Percentiles rank a stretch among this genome's conserved stretches.
phyloP scores from a whole-genome alignment of 2,888 invertebrate genomes.

The Dasypolia templi region DNA sequence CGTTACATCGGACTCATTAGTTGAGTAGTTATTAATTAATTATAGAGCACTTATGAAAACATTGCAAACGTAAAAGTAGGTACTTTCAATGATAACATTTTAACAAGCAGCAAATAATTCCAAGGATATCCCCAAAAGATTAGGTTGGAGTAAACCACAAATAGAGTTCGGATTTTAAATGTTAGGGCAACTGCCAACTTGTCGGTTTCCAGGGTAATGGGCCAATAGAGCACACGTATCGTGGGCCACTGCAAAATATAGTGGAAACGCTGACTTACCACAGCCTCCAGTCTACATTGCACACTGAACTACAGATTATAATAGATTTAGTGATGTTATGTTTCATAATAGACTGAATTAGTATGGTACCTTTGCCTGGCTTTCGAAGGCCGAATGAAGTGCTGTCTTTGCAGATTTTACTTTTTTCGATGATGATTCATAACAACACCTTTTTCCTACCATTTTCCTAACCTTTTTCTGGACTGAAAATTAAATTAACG shows the following conservation, averaged over 20 bases:
- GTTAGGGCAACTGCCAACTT: constrained; percentile 57
- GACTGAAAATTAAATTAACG: too few relatives aligned
- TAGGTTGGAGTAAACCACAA: constrained; percentile 47
- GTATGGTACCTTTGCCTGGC: constrained; percentile 6
- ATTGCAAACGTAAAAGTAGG: not conserved
- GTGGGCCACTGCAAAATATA: constrained; percentile 67
- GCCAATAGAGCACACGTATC: constrained; percentile 69
- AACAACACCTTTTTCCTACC: too few relatives aligned
- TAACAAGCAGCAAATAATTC: not conserved
- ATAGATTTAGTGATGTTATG: constrained; percentile 29
- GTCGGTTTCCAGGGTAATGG: constrained; percentile 68
- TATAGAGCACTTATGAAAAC: constrained; percentile 9
- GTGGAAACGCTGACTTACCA: constrained; percentile 60
- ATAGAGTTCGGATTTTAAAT: constrained; percentile 60
- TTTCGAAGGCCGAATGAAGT: not conserved
- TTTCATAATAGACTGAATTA: constrained; percentile 34
- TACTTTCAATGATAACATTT: not conserved
- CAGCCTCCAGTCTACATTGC: constrained; percentile 28
- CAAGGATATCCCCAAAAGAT: constrained; percentile 6
- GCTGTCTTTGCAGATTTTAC: not conserved
- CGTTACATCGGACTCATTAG: constrained; percentile 20
- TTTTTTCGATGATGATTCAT: too few relatives aligned
- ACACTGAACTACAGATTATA: constrained; percentile 40
- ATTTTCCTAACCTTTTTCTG: too few relatives aligned
- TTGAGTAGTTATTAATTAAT: constrained; percentile 21